Evolutionary conservation across 30 jellyfish, hydroid and myxozoan species (phyloP), one percentile per base, ranked within the genome.

Genomic region (Aurelia aurita): DNA sequence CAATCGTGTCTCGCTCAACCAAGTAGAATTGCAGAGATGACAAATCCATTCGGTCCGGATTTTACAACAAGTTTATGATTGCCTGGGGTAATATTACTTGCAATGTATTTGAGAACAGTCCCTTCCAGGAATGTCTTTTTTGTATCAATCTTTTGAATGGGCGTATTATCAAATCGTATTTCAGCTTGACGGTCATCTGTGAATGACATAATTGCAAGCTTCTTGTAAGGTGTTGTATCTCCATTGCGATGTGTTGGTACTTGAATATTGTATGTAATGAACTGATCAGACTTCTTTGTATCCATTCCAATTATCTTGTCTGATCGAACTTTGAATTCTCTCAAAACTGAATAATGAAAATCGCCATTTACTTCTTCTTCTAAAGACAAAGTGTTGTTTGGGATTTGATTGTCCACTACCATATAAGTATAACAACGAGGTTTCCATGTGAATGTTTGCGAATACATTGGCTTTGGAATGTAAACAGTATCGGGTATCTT

Each of bases 231-330:
- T 59, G 86, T 53, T 61, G 57, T 79, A 21, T 85, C 96, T 1
- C 98, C 98, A 28, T 74, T 65, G 18, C 91, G 90, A 67, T 95
- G 99, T 29, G 77, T 47, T 18, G 99, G 99, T 14, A 95, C 87
- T n/a, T 65, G 84, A 18, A 88, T 72, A 1, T 74, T 69, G 85
- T 77, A 95, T 22, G 96, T 89, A 26, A 95, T 73, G 67, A 57
- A 90, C 89, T 95, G 99, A 69, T 89, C 96, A 21, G 77, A 55
- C 28, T 85, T 80, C 73, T 85, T 88, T 39, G 99, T 89, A 15
- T 95, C 98, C 99, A 95, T 95, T 16, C 99, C 99, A 14, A 82
- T 87, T 20, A 95, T 95, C 76, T 95, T 95, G 70, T 95, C 99
- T 5, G 99, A 95, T 29, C 99, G 93, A 73, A 95, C 79, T 75